Evolutionary conservation across 2,888 invertebrate species (phyloP), one percentile per base, ranked within the genome.

Genomic region (Tanaodytes sp.): DNA sequence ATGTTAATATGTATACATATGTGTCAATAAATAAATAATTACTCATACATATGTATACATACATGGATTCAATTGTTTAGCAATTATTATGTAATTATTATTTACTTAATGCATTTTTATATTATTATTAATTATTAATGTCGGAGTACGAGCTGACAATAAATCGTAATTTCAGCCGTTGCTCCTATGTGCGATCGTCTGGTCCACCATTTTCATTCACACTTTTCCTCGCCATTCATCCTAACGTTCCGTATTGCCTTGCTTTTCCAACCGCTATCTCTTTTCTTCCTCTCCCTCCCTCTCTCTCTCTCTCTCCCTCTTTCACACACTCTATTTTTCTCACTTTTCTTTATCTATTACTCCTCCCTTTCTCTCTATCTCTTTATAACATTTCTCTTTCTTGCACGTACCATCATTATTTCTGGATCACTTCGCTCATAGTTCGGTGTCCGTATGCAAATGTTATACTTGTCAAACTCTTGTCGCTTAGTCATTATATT

Each of bases 121-220:
- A 79, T 77, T 79, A 75, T 77, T 78, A 80, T 76, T 78, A 77
- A 78, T 82, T 80, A 82, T 81, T 80, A 82, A 84, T 82, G 80
- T 82, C 80, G 80, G 83, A 82, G 84, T 84, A 82, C 77, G 83
- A 84, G 83, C 79, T 79, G 79, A 80, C 82, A 81, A 80, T 78
- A 78, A 80, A 80, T 82, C 78, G 81, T 81, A 79, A 80, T 78
- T 80, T 78, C 80, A 79, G 77, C 76, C 80, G 75, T 74, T 76
- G 76, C 77, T 77, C 76, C 19, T 64, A 59, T 71, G 66, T 71
- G 63, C 66, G 66, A 71, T 71, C 71, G 49, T 52, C 63, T 67
- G 66, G 58, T 71, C 63, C 66, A 42, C 59, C 63, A 19, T 45
- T 40, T 39, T 49, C 49, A 16, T 36, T 39, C 46, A 27, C 37